These are phyloP conservation scores for Agriopis marginaria DNA, from an alignment of 2,888 invertebrate genomes.

Conservation along the genomic window DNA sequence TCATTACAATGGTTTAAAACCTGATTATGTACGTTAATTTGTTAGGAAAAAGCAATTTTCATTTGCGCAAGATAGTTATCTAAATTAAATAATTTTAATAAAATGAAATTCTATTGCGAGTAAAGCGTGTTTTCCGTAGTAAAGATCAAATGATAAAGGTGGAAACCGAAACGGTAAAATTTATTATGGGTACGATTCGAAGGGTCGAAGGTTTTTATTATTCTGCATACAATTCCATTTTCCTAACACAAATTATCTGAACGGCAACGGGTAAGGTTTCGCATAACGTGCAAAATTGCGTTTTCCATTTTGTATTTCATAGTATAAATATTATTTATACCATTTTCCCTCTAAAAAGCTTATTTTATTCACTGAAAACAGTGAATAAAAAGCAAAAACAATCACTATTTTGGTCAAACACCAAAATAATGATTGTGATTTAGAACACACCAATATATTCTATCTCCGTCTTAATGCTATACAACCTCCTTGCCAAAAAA, in stretches of 20 bases:
- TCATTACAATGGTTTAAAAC: too few species aligned
- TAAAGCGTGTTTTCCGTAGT: slow-evolving; percentile 56
- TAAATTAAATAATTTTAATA: slow-evolving; percentile 28
- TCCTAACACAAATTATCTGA: slow-evolving; percentile 82
- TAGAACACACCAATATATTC: too few species aligned
- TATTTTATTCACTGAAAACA: too few species aligned
- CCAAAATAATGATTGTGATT: too few species aligned
- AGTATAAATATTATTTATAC: slow-evolving; percentile 12
- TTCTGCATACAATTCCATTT: slow-evolving; percentile 84
- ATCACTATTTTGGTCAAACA: too few species aligned
- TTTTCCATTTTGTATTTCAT: slow-evolving; percentile 50
- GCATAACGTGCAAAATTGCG: slow-evolving; percentile 78
- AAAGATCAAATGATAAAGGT: slow-evolving; percentile 62
- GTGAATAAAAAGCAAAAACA: too few species aligned
- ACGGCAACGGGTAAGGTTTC: slow-evolving; percentile 75
- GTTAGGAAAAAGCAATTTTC: slow-evolving; percentile 1
- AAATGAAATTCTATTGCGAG: slow-evolving; percentile 34
- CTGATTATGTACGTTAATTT: not conserved
- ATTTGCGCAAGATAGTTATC: slow-evolving; percentile 19
- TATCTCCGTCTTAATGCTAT: too few species aligned
- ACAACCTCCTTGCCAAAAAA: too few species aligned
- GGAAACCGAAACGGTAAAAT: slow-evolving; percentile 69
- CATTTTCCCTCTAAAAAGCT: too few species aligned
- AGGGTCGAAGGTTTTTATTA: slow-evolving; percentile 82
- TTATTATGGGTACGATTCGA: slow-evolving; percentile 74